These are phyloP conservation scores for Patella pellucida DNA, from an alignment of 2,888 invertebrate genomes.

Conservation along the genomic window DNA sequence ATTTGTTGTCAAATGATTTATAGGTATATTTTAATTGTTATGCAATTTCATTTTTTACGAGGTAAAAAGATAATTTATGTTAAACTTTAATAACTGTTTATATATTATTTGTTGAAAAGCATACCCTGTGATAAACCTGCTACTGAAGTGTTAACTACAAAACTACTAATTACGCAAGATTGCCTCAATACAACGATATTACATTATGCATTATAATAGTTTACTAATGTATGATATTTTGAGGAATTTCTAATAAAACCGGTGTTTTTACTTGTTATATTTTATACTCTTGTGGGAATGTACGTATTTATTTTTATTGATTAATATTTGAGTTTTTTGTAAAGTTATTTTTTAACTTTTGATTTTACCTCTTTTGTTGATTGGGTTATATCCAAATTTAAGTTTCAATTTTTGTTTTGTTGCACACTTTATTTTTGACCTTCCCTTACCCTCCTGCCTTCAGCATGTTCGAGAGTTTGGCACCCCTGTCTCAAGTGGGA, in stretches of 20 bases:
- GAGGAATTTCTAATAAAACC: too few relatives aligned
- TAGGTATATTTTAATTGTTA: too few relatives aligned
- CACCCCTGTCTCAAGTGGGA: constrained; percentile 15
- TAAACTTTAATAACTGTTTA: too few relatives aligned
- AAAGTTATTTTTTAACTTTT: background rate
- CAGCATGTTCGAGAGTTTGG: constrained; percentile 24
- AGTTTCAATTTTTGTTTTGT: background rate
- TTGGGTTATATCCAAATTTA: background rate
- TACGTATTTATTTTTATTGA: background rate
- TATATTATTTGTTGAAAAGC: too few relatives aligned
- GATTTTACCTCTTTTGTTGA: background rate
- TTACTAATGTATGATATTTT: too few relatives aligned
- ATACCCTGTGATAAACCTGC: too few relatives aligned
- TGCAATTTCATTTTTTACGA: too few relatives aligned
- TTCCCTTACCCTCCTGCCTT: constrained; percentile 1
- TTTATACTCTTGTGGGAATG: background rate
- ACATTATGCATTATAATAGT: too few relatives aligned
- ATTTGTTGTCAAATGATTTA: constrained; percentile 7
- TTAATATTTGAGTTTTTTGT: background rate
- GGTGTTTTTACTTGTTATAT: background rate
- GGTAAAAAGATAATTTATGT: too few relatives aligned
- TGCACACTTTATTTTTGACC: constrained; percentile 1
- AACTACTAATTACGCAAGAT: too few relatives aligned
- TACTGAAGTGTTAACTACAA: too few relatives aligned
- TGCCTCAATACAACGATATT: too few relatives aligned